Percentiles rank a stretch among this genome's conserved stretches.
Conservation (phyloP, 2,888 invertebrate genomes). For the Perizoma flavofasciatum region DNA sequence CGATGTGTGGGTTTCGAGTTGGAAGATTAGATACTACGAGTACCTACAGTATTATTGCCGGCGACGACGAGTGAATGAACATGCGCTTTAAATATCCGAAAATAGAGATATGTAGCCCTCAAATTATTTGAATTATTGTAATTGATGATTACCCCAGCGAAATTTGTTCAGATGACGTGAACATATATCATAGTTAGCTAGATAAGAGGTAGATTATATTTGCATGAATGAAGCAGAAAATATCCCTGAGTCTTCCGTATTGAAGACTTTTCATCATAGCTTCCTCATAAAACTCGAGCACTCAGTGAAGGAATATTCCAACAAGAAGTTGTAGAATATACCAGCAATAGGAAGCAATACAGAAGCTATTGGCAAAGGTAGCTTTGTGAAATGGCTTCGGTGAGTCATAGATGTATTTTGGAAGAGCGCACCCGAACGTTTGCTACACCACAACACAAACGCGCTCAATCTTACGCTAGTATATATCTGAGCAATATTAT, state of each 20-base stretch:
- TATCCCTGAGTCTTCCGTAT: background rate
- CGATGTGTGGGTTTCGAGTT: conserved; percentile 53
- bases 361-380: conserved; percentile 79
- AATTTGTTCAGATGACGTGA: background rate
- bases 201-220: conserved; percentile 5
- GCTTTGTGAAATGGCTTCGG: conserved; percentile 71
- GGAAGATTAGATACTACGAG: conserved; percentile 51
- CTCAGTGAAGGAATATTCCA: conserved; percentile 39
- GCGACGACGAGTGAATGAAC: too few relatives aligned
- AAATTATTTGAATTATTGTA: too few relatives aligned
- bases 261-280: conserved; percentile 18
- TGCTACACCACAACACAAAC: conserved; percentile 46
- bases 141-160: background rate
- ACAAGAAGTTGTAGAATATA: conserved; percentile 42
- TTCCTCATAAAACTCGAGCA: conserved; percentile 16
- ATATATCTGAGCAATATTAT: conserved; percentile 37
- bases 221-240: conserved; percentile 16
- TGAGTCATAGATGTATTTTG: conserved; percentile 77
- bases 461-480: conserved; percentile 42
- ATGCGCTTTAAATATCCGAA: too few relatives aligned
- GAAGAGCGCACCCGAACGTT: conserved; percentile 53
- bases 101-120: too few relatives aligned
- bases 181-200: background rate
- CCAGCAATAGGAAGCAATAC: conserved; percentile 77
- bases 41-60: too few relatives aligned